Evolutionary conservation across 2,113 vertebrate species (phyloP).

Genomic region (Rhineura floridana): DNA sequence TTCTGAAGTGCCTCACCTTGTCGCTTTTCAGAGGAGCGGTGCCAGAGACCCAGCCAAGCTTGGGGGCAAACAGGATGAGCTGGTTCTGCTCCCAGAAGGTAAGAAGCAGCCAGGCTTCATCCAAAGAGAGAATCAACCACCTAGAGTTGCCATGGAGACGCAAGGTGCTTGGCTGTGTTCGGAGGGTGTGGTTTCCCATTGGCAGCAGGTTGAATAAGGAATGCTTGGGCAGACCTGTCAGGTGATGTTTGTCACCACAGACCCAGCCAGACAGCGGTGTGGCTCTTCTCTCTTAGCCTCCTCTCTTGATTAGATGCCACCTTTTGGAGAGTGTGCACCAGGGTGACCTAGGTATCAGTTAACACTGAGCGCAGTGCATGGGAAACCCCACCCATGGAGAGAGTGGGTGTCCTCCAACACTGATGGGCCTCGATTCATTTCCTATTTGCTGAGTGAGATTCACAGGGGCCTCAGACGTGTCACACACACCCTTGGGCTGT

Average conservation of each 20-base stretch:
- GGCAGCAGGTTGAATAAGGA: constrained; percentile 31
- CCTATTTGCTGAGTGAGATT: too few relatives aligned
- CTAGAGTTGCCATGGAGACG: constrained; percentile 8
- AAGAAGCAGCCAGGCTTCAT: background rate
- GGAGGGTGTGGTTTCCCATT: constrained; percentile 32
- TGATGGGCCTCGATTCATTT: background rate
- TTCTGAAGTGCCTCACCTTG: constrained; percentile 24
- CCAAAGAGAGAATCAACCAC: constrained; percentile 34
- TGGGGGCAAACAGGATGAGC: background rate
- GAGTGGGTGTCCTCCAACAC: background rate
- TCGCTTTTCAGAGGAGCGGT: constrained; percentile 33
- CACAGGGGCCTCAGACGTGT: background rate
- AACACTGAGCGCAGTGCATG: background rate
- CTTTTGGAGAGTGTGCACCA: background rate
- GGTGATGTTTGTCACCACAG: background rate
- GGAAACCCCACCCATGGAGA: background rate
- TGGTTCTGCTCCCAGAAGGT: constrained; percentile 2
- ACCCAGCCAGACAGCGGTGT: background rate
- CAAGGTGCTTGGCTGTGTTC: background rate
- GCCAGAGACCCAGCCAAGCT: constrained; percentile 48
- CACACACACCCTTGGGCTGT: background rate
- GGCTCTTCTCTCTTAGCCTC: background rate
- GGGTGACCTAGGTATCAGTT: background rate
- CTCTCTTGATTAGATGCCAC: too few relatives aligned
- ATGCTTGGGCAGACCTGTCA: constrained; percentile 14